Conservation (phyloP, 2,888 invertebrate species). For the Idaea dimidiata region DNA sequence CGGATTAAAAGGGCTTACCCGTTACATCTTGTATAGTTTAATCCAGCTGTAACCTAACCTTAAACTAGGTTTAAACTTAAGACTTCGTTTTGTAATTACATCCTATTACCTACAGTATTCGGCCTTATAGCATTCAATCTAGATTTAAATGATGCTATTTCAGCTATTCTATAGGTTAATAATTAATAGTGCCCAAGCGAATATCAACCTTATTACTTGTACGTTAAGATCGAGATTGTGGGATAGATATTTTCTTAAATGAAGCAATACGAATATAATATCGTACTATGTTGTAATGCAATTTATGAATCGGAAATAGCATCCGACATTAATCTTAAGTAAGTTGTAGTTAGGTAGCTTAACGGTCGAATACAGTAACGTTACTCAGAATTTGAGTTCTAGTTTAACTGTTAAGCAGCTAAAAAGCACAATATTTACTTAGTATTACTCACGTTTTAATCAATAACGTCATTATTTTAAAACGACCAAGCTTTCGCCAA, state of each 20-base stretch:
- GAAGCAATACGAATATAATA: not conserved
- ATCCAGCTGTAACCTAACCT: too few species aligned
- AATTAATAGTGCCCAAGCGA: constrained; percentile 9
- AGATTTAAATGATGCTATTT: constrained; percentile 18
- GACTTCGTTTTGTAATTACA: constrained; percentile 16
- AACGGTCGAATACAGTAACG: too few species aligned
- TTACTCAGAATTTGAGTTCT: too few species aligned
- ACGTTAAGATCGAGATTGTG: constrained; percentile 19
- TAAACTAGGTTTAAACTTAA: too few species aligned
- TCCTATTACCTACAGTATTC: constrained; percentile 39
- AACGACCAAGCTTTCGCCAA: too few species aligned
- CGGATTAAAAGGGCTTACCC: too few species aligned
- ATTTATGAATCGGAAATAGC: constrained; percentile 47
- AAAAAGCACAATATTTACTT: too few species aligned
- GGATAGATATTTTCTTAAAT: not conserved
- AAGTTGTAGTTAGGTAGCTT: too few species aligned
- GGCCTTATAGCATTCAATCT: constrained; percentile 31
- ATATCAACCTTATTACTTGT: constrained; percentile 15
- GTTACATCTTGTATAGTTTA: too few species aligned
- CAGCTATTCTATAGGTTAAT: constrained; percentile 3
- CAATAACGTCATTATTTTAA: too few species aligned
- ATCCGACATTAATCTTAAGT: constrained; percentile 36
- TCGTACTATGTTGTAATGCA: constrained; percentile 35
- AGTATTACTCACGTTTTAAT: too few species aligned
- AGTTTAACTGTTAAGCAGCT: too few species aligned